Percentiles rank a stretch among this genome's conserved stretches.
Evolutionary conservation across 2,113 vertebrate genomes (phyloP).

Genomic region (Gallinago undulata): DNA sequence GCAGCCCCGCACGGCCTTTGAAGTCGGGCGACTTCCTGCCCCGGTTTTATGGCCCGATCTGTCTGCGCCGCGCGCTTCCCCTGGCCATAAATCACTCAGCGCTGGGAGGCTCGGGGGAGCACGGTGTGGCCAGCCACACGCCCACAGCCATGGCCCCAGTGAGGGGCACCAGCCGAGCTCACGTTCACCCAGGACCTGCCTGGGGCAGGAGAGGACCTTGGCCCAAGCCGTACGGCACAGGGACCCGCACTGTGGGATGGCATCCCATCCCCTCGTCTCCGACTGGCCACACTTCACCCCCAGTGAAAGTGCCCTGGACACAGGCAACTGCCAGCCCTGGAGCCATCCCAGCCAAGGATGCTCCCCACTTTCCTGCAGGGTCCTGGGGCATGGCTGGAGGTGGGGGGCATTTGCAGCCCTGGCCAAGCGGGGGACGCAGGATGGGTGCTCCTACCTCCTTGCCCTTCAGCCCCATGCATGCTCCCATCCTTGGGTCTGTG

Average conservation of each 20-base stretch:
- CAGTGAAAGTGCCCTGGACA: accelerated
- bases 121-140: accelerated
- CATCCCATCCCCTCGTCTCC: accelerated
- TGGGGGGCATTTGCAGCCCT: neutral
- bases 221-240: accelerated
- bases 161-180: neutral
- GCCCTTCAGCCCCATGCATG: accelerated
- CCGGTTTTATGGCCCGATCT: neutral
- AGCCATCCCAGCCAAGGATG: neutral
- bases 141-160: neutral
- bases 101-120: neutral
- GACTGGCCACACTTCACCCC: accelerated
- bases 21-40: constrained; percentile 32
- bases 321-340: neutral
- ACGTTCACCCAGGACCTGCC: neutral
- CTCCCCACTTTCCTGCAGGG: too few relatives aligned
- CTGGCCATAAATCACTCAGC: neutral
- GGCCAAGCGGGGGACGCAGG: accelerated
- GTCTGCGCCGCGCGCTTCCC: neutral
- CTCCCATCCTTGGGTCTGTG: too few relatives aligned
- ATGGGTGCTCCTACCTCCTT: neutral
- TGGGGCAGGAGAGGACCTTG: neutral
- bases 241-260: neutral
- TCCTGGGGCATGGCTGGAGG: neutral
- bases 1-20: neutral